Evolutionary conservation across 2,888 invertebrate genomes (phyloP), one percentile per base, ranked within the genome.

Genomic region (Marasmarcha lunaedactyla): DNA sequence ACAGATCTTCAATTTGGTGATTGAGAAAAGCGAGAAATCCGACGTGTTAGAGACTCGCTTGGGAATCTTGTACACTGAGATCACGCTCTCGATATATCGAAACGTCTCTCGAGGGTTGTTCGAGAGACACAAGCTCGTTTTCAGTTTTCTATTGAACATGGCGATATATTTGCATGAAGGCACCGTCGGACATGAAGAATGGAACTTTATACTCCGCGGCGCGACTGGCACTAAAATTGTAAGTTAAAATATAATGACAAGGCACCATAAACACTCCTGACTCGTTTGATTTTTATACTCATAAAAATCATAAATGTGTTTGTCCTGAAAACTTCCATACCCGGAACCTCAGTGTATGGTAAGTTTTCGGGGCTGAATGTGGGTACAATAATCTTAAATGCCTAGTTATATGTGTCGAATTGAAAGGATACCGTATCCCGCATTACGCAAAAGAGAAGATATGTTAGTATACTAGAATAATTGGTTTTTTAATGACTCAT

Each of bases 51-150:
- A 89, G 15, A 71, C 74, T 9, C 87, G 95, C 9, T 78, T 96
- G 20, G 71, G 86, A 13, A 89, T 88, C 43, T 76, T 97, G 1
- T 88, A 89, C 52, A 77, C 86, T 12, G 91, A 93, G 66, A 95
- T 95, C 49, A 91, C 94, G 0, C 83, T 90, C 39, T 89, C 92
- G 1, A 88, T 96, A 33, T 97, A 94, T 61, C 89, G 89, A 6
- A 97, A 94, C 58, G 91, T 97, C 25, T 94, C 95, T 1, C 87
- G 96, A 40, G 97, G 96, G 0, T 84, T 97, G 7, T 96, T 97
- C 60, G 96, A 96, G 65, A 87, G 89, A 43, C 95, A 97, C 71
- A 96, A 97, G 71, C 84, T 96, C 1, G 90, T 96, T 41, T 96
- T 91, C 64, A 94, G 92, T 58, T 92, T 96, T 59, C 87, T 95